A percentile compares a stretch with the other conserved stretches of the same genome.
Evolutionary conservation across 1,140 invertebrate genomes (phyloP).

Genomic region (Drosophila obscura): DNA sequence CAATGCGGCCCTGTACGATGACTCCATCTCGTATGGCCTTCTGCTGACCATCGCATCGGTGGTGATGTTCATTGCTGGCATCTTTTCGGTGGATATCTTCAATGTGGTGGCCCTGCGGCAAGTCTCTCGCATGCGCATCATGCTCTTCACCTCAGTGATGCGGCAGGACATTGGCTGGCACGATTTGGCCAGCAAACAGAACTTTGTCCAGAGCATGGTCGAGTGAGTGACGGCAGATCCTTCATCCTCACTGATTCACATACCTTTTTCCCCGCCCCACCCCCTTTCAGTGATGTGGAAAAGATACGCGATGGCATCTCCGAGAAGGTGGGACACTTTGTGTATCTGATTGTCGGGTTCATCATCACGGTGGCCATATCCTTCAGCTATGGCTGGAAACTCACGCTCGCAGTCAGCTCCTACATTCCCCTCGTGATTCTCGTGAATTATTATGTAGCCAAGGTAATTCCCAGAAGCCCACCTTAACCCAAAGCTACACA

Average conservation of each 20-base stretch:
- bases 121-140: slow-evolving; percentile 88
- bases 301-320: slow-evolving; percentile 94
- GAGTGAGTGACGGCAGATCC: slow-evolving; percentile 87
- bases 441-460: slow-evolving; percentile 87
- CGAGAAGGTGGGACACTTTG: slow-evolving; percentile 92
- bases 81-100: slow-evolving; percentile 88
- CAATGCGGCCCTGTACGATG: slow-evolving; percentile 86
- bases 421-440: slow-evolving; percentile 92
- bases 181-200: slow-evolving; percentile 92
- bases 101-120: slow-evolving; percentile 87
- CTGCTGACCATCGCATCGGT: slow-evolving; percentile 86
- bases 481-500: slow-evolving; percentile 57
- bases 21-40: slow-evolving; percentile 87
- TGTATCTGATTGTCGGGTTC: slow-evolving; percentile 88
- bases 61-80: slow-evolving; percentile 87
- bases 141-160: slow-evolving; percentile 90
- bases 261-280: no score
- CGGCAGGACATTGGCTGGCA: slow-evolving; percentile 96
- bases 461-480: slow-evolving; percentile 79
- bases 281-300: slow-evolving; percentile 89
- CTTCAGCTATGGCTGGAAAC: slow-evolving; percentile 91
- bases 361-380: slow-evolving; percentile 88
- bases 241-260: neutral
- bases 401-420: slow-evolving; percentile 92
- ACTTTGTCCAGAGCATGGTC: slow-evolving; percentile 93